Base-by-base conservation (phyloP, 2,888 invertebrate species). In the Entomobrya multifasciata region DNA sequence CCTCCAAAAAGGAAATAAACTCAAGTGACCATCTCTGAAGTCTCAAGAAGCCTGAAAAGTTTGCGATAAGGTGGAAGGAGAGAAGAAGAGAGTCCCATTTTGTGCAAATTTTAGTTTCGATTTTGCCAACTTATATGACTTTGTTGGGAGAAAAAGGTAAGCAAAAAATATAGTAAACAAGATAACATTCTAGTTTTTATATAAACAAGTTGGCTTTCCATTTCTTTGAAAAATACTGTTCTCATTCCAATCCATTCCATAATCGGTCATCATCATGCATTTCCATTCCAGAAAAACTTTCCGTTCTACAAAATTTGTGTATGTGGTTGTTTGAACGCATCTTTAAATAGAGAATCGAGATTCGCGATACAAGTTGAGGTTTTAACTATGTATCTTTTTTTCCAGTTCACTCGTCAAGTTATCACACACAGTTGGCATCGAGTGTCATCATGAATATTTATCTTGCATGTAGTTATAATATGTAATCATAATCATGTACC, bases 51-150 rank as follows among this genome's bases (percentile, higher is more conserved):
- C 36, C 2, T 3, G 13, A 20, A 67, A 22, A 67, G 44, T 8
- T 20, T n/a, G 1, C 44, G 6, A 22, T 44, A 44, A 44, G 72
- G 77, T 30, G 52, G 77, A 67, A 22, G 84, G 84, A 84, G 84
- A 52, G 82, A 76, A 13, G 84, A 47, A 41, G 87, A 52, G 79
- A n/a, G 17, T 76, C 88, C 84, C 72, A 88, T 89, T 89, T 89
- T 89, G 88, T 87, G 82, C 84, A 79, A 77, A 88, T 82, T 89
- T 89, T 88, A 87, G 87, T 89, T 86, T 87, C 85, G 86, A 86
- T 86, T 87, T 89, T 86, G 83, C 87, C 89, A 90, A 88, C 85
- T 90, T 90, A 90, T 90, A 90, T 90, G 90, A 90, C 90, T 90
- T 89, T 90, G 87, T 88, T 88, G 89, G 86, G 86, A 88, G 88